Conservation (phyloP, 2,113 vertebrate species). For the Sylvilagus bachmani region DNA sequence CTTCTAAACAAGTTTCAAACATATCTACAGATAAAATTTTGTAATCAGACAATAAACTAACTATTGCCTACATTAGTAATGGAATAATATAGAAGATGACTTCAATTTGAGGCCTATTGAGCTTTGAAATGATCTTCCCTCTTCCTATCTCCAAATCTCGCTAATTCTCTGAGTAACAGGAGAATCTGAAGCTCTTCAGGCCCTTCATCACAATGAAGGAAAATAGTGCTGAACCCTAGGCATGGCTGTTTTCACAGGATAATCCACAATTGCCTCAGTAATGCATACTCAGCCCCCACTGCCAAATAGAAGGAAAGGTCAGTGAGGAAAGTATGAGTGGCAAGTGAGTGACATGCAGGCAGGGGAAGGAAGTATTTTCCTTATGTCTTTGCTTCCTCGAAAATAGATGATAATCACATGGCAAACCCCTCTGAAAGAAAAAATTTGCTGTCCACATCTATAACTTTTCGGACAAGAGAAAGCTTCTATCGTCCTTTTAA, state of each 20-base stretch:
- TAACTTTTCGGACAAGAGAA: not conserved
- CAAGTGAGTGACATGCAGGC: not conserved
- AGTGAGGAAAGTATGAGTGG: not conserved
- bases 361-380: not conserved
- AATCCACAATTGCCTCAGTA: not conserved
- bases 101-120: not conserved
- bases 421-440: not conserved
- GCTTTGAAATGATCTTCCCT: not conserved
- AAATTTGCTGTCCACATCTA: not conserved
- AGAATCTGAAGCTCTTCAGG: not conserved
- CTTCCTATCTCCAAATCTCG: not conserved
- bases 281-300: fast-evolving
- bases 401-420: not conserved
- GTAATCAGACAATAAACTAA: not conserved
- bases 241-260: not conserved
- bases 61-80: not conserved
- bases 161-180: not conserved
- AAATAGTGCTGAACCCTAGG: not conserved
- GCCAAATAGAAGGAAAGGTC: not conserved
- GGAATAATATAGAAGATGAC: not conserved
- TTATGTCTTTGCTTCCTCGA: not conserved
- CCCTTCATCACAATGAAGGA: not conserved
- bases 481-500: not conserved
- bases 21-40: not conserved
- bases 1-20: not conserved